Evolutionary conservation across 2,888 invertebrate genomes (phyloP).

Genomic region (Orthosia cruda): DNA sequence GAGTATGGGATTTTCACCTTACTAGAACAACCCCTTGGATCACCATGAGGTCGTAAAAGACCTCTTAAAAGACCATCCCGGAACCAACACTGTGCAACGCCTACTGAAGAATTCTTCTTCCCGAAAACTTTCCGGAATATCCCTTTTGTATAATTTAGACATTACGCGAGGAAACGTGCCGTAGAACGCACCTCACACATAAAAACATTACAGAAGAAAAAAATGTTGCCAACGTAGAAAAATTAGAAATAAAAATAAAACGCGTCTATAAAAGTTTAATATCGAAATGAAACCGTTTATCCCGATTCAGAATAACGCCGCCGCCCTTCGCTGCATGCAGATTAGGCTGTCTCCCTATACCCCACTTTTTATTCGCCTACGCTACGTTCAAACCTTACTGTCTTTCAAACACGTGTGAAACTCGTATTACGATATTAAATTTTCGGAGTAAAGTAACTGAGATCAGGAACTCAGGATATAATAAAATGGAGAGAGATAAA

Average conservation of each 20-base stretch:
- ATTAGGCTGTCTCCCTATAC: slow-evolving; percentile 69
- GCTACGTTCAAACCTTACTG: slow-evolving; percentile 41
- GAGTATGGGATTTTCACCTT: too few relatives aligned
- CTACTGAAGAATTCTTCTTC: neutral
- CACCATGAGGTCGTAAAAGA: too few relatives aligned
- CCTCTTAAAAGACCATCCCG: too few relatives aligned
- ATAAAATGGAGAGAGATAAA: slow-evolving; percentile 12
- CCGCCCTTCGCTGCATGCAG: slow-evolving; percentile 75
- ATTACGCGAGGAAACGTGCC: neutral
- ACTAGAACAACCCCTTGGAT: too few relatives aligned
- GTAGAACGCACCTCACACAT: slow-evolving; percentile 19
- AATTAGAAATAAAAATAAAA: slow-evolving; percentile 69
- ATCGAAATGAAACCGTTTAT: slow-evolving; percentile 81
- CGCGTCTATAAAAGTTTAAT: slow-evolving; percentile 65
- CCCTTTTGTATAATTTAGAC: neutral
- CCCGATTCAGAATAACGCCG: slow-evolving; percentile 77
- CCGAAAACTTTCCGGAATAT: neutral
- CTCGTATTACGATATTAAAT: slow-evolving; percentile 63
- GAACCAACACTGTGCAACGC: too few relatives aligned
- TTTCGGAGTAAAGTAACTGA: slow-evolving; percentile 39
- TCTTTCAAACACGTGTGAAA: slow-evolving; percentile 58
- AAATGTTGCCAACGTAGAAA: slow-evolving; percentile 47
- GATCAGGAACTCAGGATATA: neutral
- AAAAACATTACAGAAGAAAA: slow-evolving; percentile 16
- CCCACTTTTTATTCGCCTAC: slow-evolving; percentile 54